Evolutionary conservation across 2,113 vertebrate species (phyloP), one percentile per base, ranked within the genome.

Genomic region (Varanus komodoensis): DNA sequence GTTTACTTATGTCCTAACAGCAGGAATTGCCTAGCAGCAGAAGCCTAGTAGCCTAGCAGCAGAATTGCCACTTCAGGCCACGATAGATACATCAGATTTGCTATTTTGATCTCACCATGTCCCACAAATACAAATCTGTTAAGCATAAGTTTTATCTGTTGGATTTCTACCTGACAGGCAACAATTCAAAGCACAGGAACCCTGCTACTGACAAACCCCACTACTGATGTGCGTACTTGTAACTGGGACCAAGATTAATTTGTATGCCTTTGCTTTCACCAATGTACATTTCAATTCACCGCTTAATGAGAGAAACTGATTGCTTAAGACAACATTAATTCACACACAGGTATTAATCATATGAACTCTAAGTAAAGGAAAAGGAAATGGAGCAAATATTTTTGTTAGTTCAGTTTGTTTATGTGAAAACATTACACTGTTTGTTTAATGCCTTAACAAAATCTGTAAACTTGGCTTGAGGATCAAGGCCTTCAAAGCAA

Each of bases 401-500:
- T 98, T 94, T 91, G 91, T 95, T 97, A 94, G 95, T 96, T 96
- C 93, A 95, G 95, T 94, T 89, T 97, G 97, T 98, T 98, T 97
- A 96, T 92, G 92, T 96, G 97, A 96, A 97, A 89, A 96, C 96
- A 95, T 94, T 96, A 96, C 90, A 88, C 91, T 97, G 97, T 97
- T 98, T 98, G 97, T 97, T 96, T 97, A 97, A 97, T 75, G 92
- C 96, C 93, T 96, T 93, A 94, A 95, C 95, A 92, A 96, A 95
- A 97, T 94, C 95, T 97, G 97, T 97, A 97, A 98, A 97, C 97
- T 97, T 97, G 97, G 96, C 98, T 95, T 91, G 94, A 95, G 96
- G 97, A 97, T 97, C 97, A 97, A 97, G 96, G 87, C 88, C 81
- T 89, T 87, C 81, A n/a, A 74, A 85, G 12, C 27, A 0, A 5